Conservation (phyloP, 1,140 invertebrate species). For the Brachionus koreanus region DNA sequence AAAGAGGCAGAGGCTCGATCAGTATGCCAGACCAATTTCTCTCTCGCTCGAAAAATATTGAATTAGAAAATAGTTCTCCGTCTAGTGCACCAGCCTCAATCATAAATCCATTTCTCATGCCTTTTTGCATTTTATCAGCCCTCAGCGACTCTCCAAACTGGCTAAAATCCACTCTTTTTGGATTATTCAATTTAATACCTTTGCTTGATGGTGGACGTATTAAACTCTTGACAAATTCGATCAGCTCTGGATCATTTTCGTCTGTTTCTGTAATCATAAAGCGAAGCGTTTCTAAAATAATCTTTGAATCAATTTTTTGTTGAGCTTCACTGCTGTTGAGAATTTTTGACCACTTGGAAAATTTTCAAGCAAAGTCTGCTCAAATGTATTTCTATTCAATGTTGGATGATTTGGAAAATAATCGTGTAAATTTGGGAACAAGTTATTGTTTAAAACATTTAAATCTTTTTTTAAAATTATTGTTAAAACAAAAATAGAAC, state of each 20-base stretch:
- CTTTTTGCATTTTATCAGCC: conserved; percentile 46
- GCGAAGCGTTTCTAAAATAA: not conserved
- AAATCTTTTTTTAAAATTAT: too few species aligned
- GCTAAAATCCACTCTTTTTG: not conserved
- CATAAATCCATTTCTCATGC: conserved; percentile 58
- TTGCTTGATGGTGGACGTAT: not conserved
- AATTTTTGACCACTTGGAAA: not conserved
- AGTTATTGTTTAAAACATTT: too few species aligned
- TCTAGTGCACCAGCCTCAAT: conserved; percentile 65
- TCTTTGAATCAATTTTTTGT: not conserved
- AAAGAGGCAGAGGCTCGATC: conserved; percentile 68
- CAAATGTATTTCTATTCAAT: too few species aligned
- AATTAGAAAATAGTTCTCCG: conserved; percentile 64
- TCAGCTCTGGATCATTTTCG: not conserved
- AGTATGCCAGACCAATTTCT: conserved; percentile 71
- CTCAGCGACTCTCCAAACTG: conserved; percentile 11
- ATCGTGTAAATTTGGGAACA: too few species aligned
- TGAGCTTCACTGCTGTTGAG: not conserved
- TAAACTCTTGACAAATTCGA: not conserved
- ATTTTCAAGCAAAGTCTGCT: not conserved
- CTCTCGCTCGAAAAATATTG: conserved; percentile 67
- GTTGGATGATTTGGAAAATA: too few species aligned
- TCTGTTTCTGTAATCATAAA: conserved; percentile 6
- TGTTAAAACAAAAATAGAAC: too few species aligned
- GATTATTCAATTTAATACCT: not conserved